Evolutionary conservation across 2,888 invertebrate genomes (phyloP).

Genomic region (Slavum lentiscoides): DNA sequence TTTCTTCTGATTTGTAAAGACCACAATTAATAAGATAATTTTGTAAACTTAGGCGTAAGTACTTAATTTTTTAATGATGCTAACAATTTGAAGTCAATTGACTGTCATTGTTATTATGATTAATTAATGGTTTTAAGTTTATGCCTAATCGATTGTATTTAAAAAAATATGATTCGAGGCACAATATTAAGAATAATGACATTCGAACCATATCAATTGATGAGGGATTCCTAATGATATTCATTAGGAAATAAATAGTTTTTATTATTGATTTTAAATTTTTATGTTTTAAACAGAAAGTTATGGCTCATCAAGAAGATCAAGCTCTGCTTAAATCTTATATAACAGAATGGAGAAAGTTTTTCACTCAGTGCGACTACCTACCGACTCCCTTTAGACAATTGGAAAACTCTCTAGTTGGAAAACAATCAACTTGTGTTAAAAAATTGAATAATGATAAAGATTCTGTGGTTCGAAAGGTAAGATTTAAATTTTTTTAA

Average conservation of each 20-base stretch:
- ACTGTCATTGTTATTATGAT: too few species aligned
- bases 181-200: not conserved
- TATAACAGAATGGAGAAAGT: constrained; percentile 97
- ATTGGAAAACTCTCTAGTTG: constrained; percentile 82
- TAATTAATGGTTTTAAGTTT: too few species aligned
- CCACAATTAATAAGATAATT: too few species aligned
- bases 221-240: not conserved
- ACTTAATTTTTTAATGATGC: too few species aligned
- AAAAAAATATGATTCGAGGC: too few species aligned
- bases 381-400: constrained; percentile 94
- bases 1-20: not conserved
- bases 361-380: constrained; percentile 96
- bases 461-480: constrained; percentile 86
- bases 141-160: too few species aligned
- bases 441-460: constrained; percentile 70
- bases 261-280: constrained; percentile 27
- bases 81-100: too few species aligned
- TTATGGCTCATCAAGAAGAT: constrained; percentile 89
- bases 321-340: constrained; percentile 94
- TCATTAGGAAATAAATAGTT: constrained; percentile 5
- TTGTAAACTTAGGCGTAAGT: too few species aligned
- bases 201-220: too few species aligned
- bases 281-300: constrained; percentile 63
- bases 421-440: constrained; percentile 60
- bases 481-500: constrained; percentile 57